Evolutionary conservation across 2,797 vertebrate species (phyloP).

Genomic region (Melanotaenia trifasciata): DNA sequence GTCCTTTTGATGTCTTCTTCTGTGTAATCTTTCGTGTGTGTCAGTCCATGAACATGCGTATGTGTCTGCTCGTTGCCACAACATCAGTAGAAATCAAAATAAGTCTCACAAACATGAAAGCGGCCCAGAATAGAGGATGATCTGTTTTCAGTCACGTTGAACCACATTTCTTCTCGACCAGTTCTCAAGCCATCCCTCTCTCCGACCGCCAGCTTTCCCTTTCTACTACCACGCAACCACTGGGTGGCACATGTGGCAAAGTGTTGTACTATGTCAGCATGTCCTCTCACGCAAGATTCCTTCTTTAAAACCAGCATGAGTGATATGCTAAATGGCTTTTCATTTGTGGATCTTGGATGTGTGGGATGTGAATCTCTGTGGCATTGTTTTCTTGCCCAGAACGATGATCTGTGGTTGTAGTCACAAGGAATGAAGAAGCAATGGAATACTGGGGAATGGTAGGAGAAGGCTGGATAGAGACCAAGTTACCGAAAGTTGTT

Average conservation of each 20-base stretch:
- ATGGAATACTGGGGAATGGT: not conserved
- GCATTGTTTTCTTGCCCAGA: slow-evolving; percentile 32
- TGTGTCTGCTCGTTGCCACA: slow-evolving; percentile 30
- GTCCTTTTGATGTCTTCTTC: too few species aligned
- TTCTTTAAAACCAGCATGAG: slow-evolving; percentile 33
- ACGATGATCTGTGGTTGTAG: slow-evolving; percentile 21
- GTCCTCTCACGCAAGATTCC: slow-evolving; percentile 56
- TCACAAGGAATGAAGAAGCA: slow-evolving; percentile 10
- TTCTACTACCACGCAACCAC: slow-evolving; percentile 45
- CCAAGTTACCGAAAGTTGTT: too few species aligned
- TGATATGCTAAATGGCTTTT: slow-evolving; percentile 52
- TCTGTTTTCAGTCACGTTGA: slow-evolving; percentile 59
- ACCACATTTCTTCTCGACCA: slow-evolving; percentile 43
- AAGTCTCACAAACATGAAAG: slow-evolving; percentile 61
- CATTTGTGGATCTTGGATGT: slow-evolving; percentile 51
- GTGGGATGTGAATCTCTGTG: slow-evolving; percentile 43
- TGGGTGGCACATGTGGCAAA: slow-evolving; percentile 61
- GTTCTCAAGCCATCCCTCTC: slow-evolving; percentile 35
- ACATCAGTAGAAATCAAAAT: slow-evolving; percentile 67
- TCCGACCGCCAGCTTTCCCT: slow-evolving; percentile 23
- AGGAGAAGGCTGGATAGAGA: too few species aligned
- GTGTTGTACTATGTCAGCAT: slow-evolving; percentile 46
- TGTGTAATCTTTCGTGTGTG: slow-evolving; percentile 1
- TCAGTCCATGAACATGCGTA: not conserved
- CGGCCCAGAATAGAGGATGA: slow-evolving; percentile 49